Evolutionary conservation across 1,140 invertebrate genomes (phyloP).

Genomic region (Triops longicaudatus): DNA sequence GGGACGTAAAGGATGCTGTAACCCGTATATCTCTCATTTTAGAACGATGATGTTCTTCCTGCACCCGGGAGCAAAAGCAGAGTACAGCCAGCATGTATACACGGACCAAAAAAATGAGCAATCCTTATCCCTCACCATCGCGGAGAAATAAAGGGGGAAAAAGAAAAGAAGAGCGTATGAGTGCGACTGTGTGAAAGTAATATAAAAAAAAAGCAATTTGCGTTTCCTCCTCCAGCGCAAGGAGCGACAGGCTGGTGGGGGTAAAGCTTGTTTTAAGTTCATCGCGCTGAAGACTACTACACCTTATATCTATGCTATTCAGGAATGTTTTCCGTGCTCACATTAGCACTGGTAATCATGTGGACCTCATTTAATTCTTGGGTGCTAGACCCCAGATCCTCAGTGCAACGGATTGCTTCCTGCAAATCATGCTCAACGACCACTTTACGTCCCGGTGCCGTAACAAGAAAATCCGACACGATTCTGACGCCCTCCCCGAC

Average conservation of each 20-base stretch:
- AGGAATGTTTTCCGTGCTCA: background rate
- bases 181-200: background rate
- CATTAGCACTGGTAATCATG: slow-evolving; percentile 3
- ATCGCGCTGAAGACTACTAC: background rate
- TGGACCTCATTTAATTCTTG: slow-evolving; percentile 8
- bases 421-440: slow-evolving; percentile 11
- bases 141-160: background rate
- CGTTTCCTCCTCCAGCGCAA: background rate
- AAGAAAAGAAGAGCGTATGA: background rate
- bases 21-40: slow-evolving; percentile 1
- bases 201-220: slow-evolving; percentile 6
- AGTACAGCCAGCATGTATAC: background rate
- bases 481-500: background rate
- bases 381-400: background rate
- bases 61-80: background rate
- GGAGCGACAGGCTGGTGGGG: background rate
- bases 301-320: no score
- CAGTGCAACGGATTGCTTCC: slow-evolving; percentile 13
- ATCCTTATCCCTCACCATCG: background rate
- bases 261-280: background rate
- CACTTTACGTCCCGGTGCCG: background rate
- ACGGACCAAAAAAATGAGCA: background rate
- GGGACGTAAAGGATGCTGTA: slow-evolving; percentile 14
- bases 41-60: background rate
- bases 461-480: slow-evolving; percentile 15